Conservation (phyloP, 1,140 invertebrate species). For the Drosophila arizonae region DNA sequence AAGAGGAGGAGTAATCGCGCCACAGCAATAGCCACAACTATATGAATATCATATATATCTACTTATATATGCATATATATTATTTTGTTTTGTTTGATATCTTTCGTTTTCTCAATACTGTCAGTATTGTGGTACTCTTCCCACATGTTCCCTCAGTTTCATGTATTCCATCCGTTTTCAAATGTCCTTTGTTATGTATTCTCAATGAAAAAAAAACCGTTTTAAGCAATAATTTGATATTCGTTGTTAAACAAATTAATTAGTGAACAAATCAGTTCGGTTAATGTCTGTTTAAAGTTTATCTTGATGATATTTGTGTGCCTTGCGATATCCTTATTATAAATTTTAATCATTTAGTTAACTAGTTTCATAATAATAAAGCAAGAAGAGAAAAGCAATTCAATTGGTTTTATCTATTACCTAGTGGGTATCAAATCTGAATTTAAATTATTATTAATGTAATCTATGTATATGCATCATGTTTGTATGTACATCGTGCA, state of each 20-base stretch:
- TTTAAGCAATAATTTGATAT: constrained; percentile 78
- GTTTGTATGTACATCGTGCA: too few species aligned
- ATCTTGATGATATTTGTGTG: constrained; percentile 10
- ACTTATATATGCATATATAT: constrained; percentile 16
- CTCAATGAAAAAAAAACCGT: constrained; percentile 47
- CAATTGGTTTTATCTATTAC: too few species aligned
- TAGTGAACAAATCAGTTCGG: constrained; percentile 13
- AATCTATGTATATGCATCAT: not conserved
- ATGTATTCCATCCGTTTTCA: constrained; percentile 46
- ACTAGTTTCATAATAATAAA: constrained; percentile 42
- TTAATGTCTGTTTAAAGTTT: constrained; percentile 26
- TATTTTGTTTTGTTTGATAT: constrained; percentile 61
- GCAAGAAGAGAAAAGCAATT: constrained; percentile 64
- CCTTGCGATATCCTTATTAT: constrained; percentile 15
- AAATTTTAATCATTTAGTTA: constrained; percentile 25
- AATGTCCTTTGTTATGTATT: constrained; percentile 56
- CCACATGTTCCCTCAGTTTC: constrained; percentile 51
- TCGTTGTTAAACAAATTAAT: constrained; percentile 68
- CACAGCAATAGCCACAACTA: constrained; percentile 22
- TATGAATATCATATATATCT: constrained; percentile 29
- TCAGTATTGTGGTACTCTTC: constrained; percentile 80
- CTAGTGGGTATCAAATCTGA: too few species aligned
- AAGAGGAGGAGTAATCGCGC: constrained; percentile 82
- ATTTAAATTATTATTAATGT: too few species aligned
- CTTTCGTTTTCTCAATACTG: constrained; percentile 61